These are phyloP conservation scores for Paguma larvata DNA, from an alignment of 2,797 vertebrate species.

Conservation along the genomic window DNA sequence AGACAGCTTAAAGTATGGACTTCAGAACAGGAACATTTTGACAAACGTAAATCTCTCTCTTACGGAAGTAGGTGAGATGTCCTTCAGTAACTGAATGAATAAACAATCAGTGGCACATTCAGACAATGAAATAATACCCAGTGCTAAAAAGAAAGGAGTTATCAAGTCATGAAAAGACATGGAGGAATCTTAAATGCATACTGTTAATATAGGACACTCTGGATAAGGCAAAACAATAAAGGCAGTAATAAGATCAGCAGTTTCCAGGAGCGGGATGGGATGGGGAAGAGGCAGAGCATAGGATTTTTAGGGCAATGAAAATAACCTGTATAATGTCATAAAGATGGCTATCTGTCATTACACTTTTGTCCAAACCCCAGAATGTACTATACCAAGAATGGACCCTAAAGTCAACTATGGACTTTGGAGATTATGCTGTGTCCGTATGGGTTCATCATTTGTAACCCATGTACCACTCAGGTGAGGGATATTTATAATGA, in stretches of 20 bases:
- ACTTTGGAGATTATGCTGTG: neutral
- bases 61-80: neutral
- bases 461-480: neutral
- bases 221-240: neutral
- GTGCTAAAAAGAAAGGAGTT: neutral
- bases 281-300: neutral
- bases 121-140: neutral
- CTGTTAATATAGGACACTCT: neutral
- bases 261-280: neutral
- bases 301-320: neutral
- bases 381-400: neutral
- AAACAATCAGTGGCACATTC: neutral
- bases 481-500: neutral
- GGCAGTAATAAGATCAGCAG: neutral
- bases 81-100: neutral
- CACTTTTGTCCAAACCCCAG: neutral
- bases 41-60: neutral
- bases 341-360: neutral
- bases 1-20: neutral
- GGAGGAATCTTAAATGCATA: neutral
- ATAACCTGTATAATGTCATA: neutral
- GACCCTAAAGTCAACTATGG: neutral
- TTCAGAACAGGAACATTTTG: neutral
- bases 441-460: neutral
- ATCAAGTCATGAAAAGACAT: neutral